These are phyloP conservation scores for Clusia tigrina DNA, from an alignment of 2,888 invertebrate genomes.

Conservation along the genomic window DNA sequence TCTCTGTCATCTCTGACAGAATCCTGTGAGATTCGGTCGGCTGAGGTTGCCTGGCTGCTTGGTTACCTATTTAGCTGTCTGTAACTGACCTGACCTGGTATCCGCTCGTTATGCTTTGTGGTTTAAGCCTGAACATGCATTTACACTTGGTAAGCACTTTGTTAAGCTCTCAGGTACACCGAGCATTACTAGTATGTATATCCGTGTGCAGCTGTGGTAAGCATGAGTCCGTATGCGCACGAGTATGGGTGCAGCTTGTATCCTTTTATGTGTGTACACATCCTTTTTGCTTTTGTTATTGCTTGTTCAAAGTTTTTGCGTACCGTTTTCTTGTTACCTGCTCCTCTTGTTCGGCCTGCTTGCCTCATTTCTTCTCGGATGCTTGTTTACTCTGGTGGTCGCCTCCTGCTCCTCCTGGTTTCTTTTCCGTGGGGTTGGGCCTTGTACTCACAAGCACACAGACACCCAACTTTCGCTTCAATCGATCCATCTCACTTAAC, in stretches of 20 bases:
- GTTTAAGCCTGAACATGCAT: conserved; percentile 17
- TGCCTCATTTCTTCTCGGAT: too few species aligned
- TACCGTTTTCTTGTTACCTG: background rate
- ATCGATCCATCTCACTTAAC: conserved; percentile 17
- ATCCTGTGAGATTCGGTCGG: too few species aligned
- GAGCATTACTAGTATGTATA: too few species aligned
- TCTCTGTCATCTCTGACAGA: background rate
- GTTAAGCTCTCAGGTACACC: background rate
- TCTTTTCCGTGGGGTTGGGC: too few species aligned
- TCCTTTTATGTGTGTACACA: background rate
- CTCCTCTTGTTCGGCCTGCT: background rate
- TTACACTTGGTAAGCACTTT: conserved; percentile 17
- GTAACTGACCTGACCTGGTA: background rate
- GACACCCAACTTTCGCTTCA: background rate
- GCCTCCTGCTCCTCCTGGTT: background rate
- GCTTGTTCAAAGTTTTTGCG: background rate
- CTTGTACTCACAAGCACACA: too few species aligned
- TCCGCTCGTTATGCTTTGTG: background rate
- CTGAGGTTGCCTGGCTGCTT: too few species aligned
- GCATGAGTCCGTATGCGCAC: background rate
- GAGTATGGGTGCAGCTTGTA: background rate
- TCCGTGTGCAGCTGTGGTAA: too few species aligned
- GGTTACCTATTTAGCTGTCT: too few species aligned
- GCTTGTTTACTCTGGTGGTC: background rate
- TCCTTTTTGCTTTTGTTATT: background rate